Percentiles rank a stretch among this genome's conserved stretches.
phyloP scores from a whole-genome alignment of 2,113 vertebrate species.

The Pygoscelis antarcticus region DNA sequence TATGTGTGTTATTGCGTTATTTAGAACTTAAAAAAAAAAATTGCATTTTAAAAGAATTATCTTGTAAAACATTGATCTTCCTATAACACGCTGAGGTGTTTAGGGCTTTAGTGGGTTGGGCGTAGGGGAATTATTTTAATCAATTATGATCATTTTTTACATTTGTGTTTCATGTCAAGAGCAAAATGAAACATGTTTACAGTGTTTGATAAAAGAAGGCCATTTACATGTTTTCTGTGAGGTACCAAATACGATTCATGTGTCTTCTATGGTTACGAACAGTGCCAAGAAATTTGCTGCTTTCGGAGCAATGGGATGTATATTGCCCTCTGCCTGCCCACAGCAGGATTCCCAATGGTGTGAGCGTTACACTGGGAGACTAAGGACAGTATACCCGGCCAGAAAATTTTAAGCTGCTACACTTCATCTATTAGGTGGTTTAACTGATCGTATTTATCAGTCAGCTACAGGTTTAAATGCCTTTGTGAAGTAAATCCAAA shows the following conservation, averaged over 20 bases:
- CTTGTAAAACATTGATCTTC: conserved; percentile 77
- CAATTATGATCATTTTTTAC: conserved; percentile 54
- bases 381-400: background rate
- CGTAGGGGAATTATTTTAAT: conserved; percentile 57
- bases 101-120: conserved; percentile 77
- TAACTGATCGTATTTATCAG: background rate
- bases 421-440: background rate
- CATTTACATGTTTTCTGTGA: conserved; percentile 60
- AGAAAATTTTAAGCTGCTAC: background rate
- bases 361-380: background rate
- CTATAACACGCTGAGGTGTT: conserved; percentile 78
- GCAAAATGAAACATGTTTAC: conserved; percentile 61
- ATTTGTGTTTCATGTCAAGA: conserved; percentile 65
- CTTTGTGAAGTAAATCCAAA: conserved; percentile 27
- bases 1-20: background rate
- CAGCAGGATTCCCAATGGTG: background rate
- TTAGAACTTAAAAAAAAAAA: conserved; percentile 23
- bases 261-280: conserved; percentile 35
- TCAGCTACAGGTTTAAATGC: conserved; percentile 21
- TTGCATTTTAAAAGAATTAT: conserved; percentile 72
- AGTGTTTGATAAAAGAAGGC: conserved; percentile 56
- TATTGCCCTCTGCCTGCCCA: conserved; percentile 10
- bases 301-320: background rate
- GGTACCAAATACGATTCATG: conserved; percentile 51
- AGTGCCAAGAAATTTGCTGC: conserved; percentile 45